Base-by-base conservation (phyloP, 1,140 invertebrate genomes). In the Dolichoris vasculosae region DNA sequence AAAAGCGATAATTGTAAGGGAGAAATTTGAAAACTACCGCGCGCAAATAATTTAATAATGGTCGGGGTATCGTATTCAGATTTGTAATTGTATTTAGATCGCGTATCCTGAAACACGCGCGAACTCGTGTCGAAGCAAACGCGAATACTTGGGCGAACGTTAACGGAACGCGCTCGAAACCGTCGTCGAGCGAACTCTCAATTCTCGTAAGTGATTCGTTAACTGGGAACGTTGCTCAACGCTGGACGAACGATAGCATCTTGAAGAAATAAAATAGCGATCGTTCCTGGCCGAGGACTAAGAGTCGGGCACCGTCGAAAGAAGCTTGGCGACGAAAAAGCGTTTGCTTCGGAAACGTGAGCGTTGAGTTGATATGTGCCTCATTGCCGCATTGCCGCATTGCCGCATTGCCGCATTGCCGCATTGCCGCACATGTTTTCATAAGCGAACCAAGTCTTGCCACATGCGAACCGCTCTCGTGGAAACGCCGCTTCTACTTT, bases 381-480 rank as follows among this genome's bases (percentile, higher is more conserved):
- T 8, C 69, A 20, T n/a, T 17, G 55, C 15, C 63, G 63, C 13
- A 51, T 2, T n/a, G 43, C 73, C 13, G 82, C 75, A 83, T 73
- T 75, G 73, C 73, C 26, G 35, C 69, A 20, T n/a, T 17, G 55
- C 15, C 63, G 63, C 13, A 51, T 2, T n/a, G 43, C 73, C 13
- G 82, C 75, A 83, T 73, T 75, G 13, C 76, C 48, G 48, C 76
- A 59, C 23, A 38, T 6, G 51, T 78, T 78, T 78, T 78, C 76
- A 78, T 59, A 55, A 35, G 3, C 76, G 32, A 40, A 17, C 35
- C 13, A 1, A 13, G 1, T 55, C 1, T 79, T 79, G 30, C 76
- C 6, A 9, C 32, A 23, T 6, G 0, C 32, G 17, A 2, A 1
- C 0, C 17, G 13, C 38, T 3, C 11, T 73, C 32, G 20, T 0